phyloP scores from a whole-genome alignment of 1,140 invertebrate species.

The Leptinotarsa undecemlineata region DNA sequence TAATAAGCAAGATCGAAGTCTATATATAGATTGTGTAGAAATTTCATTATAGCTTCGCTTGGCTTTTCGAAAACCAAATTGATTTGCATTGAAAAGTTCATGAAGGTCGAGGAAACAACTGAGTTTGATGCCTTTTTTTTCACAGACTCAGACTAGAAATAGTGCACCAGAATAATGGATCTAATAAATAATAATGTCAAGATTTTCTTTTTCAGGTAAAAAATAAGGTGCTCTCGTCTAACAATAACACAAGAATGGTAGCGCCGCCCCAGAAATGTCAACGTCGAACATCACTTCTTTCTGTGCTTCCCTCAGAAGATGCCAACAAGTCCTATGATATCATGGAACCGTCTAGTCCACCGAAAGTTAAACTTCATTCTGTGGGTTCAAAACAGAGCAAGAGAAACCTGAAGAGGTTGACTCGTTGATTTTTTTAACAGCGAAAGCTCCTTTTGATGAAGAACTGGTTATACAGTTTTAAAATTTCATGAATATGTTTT shows the following conservation, averaged over 20 bases:
- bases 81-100: too few species aligned
- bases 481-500: slow-evolving; percentile 10
- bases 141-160: too few species aligned
- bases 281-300: slow-evolving; percentile 11
- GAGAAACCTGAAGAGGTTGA: slow-evolving; percentile 44
- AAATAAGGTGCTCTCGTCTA: slow-evolving; percentile 16
- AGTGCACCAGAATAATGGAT: too few species aligned
- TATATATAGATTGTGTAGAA: too few species aligned
- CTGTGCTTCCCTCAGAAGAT: slow-evolving; percentile 12
- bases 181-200: too few species aligned
- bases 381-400: slow-evolving; percentile 44
- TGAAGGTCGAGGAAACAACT: too few species aligned
- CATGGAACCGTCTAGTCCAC: slow-evolving; percentile 37
- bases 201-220: slow-evolving; percentile 25
- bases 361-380: slow-evolving; percentile 33
- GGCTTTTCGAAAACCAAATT: too few species aligned
- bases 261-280: background rate
- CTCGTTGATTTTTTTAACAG: slow-evolving; percentile 33
- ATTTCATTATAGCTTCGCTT: too few species aligned
- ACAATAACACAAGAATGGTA: slow-evolving; percentile 25
- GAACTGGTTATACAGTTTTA: slow-evolving; percentile 13
- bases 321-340: slow-evolving; percentile 20
- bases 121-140: too few species aligned
- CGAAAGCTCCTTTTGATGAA: background rate
- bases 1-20: too few species aligned